Evolutionary conservation across 2,797 vertebrate genomes (phyloP), one percentile per base, ranked within the genome.

Genomic region (Sebastes matsubarae): DNA sequence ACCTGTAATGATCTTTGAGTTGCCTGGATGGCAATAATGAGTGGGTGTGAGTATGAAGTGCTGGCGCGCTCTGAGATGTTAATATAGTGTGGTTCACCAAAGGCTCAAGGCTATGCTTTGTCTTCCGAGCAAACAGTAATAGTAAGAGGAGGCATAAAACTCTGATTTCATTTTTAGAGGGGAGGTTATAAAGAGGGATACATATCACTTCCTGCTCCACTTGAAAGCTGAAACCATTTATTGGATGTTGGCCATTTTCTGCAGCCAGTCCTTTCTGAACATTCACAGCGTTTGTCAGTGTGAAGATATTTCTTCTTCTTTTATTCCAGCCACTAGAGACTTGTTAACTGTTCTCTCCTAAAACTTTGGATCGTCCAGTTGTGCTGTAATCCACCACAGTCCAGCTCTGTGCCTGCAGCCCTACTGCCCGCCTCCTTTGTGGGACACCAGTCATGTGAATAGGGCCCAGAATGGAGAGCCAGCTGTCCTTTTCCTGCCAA

Each of bases 401-500:
- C 52, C 50, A 59, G 68, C 75, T 73, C 72, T 66, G 52, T 70
- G 89, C 76, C 85, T 82, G 73, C 87, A 72, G 75, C 81, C 83
- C 69, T 80, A 18, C 80, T 86, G 87, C 84, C 84, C 72, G 78
- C 77, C 82, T 82, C 81, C 82, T 92, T 94, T 93, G 90, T 93
- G 81, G 82, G 91, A 83, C 87, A 92, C 84, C 88, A 92, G 93
- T 94, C 93, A 94, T 94, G 90, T 93, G 94, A 93, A 92, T 82
- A 83, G 85, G 60, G 85, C 82, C 88, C 77, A 83, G 89, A 90
- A 88, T 81, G 85, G 81, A 87, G 88, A 88, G 90, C 91, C 92
- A 93, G 93, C 93, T 93, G 93, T 90, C 93, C 91, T 90, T 90
- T 92, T 75, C 69, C 91, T 94, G 94, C 94, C 93, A 94, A 94